Evolutionary conservation across 2,797 vertebrate species (phyloP), one percentile per base, ranked within the genome.

Genomic region (Cyprinodon diabolis): DNA sequence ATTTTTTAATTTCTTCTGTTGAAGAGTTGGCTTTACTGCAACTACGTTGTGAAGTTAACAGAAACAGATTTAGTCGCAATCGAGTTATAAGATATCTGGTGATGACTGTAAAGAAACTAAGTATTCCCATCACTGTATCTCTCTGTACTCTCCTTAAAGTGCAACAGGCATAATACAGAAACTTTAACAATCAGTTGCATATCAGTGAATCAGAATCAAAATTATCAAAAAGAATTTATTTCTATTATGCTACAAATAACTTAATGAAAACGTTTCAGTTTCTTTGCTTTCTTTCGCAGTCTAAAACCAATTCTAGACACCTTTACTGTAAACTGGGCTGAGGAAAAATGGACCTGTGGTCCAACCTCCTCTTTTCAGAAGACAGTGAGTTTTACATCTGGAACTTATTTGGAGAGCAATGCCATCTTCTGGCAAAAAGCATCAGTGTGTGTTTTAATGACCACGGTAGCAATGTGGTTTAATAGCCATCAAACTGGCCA

Each of bases 41-140:
- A 68, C 69, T 80, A 72, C 66, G 68, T 63, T 4, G 23, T 35
- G 21, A 60, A 83, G 76, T 75, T 78, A 72, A 82, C 43, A 69
- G 47, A 66, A 74, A 82, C 30, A 74, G 76, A 85, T 83, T 47
- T 81, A 85, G 75, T 79, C 72, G n/a, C 45, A 65, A 58, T 63
- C n/a, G 80, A 77, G 68, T 21, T 23, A 45, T 66, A 17, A 15
- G 15, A 77, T 79, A 72, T 74, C 30, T 69, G 52, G 37, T 57
- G 65, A 58, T 48, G 47, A 40, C 49, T 45, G 15, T 71, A 51
- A 77, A 73, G 60, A 30, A 78, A 74, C 25, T 51, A 54, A 72
- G 21, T 8, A 30, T 70, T 66, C 54, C 51, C 79, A 69, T 14
- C 54, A 23, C 19, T 54, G 48, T 45, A 23, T 77, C 66, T 30